Evolutionary conservation across 2,797 vertebrate species (phyloP), one percentile per base, ranked within the genome.

Genomic region (Falco rusticolus): DNA sequence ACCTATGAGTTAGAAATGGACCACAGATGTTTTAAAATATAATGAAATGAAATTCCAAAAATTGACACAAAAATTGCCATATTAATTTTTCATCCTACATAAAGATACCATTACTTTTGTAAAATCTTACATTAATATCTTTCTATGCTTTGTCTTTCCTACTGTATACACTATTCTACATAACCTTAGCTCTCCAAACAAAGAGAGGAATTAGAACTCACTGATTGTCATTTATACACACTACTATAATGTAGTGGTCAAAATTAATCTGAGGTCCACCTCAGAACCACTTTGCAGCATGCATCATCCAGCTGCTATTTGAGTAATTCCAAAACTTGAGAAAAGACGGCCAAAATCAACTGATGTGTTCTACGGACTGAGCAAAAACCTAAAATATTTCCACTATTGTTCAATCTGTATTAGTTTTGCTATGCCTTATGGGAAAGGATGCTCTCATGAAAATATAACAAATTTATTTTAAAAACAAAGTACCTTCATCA

Each of bases 201-300:
- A 97, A 98, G 97, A 97, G 96, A 98, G 95, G 94, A 98, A 97
- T 89, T 96, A 94, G 86, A 95, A 94, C 93, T 98, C 96, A 95
- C 95, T 98, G 98, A 98, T 98, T 98, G 98, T 98, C 98, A 48
- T 97, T 96, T 97, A 96, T 97, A 97, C 96, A 94, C 98, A 98
- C 98, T 98, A 98, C 98, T 96, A 98, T 63, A 98, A 98, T 98
- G 98, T 98, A 98, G 98, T 95, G 97, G 98, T 84, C 89, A 97
- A 94, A 97, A 97, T 96, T 89, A 97, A 97, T 97, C 98, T 97
- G 98, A 98, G 98, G 66, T 56, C 41, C 17, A 83, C 60, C 98
- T 98, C 98, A 98, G 97, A 98, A 97, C 63, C 78, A 84, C 72
- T 82, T 94, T 16, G 91, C 96, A 97, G 97, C 97, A 93, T 29